phyloP scores from a whole-genome alignment of 2,888 invertebrate species.

The Dynastes hyllus region DNA sequence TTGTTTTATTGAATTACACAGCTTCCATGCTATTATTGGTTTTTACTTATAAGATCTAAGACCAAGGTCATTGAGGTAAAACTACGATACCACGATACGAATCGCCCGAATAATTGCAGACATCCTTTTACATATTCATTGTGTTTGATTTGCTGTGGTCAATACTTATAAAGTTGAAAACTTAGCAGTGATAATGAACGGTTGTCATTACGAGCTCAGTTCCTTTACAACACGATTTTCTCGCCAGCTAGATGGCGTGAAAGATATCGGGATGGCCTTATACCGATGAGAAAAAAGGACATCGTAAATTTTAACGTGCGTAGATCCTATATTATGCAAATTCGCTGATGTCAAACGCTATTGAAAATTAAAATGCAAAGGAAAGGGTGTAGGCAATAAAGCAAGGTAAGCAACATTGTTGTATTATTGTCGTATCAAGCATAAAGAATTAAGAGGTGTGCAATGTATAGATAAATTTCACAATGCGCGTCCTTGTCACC shows the following conservation, averaged over 20 bases:
- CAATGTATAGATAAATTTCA: conserved; percentile 1
- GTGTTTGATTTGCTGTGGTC: background rate
- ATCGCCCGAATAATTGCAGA: background rate
- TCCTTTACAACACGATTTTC: background rate
- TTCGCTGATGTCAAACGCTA: conserved; percentile 21
- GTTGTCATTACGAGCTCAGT: conserved; percentile 9
- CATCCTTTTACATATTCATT: conserved; percentile 3
- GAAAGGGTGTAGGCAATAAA: conserved; percentile 32
- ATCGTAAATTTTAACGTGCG: conserved; percentile 39
- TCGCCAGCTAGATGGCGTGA: background rate
- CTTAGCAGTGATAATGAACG: background rate
- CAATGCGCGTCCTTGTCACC: background rate
- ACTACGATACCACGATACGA: background rate
- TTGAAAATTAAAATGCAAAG: conserved; percentile 27
- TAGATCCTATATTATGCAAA: conserved; percentile 40
- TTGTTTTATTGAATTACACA: too few species aligned
- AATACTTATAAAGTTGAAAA: background rate
- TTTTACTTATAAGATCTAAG: background rate
- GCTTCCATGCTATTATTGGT: too few species aligned
- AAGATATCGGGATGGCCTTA: background rate
- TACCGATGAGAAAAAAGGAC: background rate
- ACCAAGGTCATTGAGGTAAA: background rate
- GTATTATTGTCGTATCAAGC: background rate
- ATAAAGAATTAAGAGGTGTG: background rate
- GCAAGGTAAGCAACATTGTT: conserved; percentile 27